phyloP scores from a whole-genome alignment of 2,888 invertebrate species.

The Zootermopsis nevadensis region DNA sequence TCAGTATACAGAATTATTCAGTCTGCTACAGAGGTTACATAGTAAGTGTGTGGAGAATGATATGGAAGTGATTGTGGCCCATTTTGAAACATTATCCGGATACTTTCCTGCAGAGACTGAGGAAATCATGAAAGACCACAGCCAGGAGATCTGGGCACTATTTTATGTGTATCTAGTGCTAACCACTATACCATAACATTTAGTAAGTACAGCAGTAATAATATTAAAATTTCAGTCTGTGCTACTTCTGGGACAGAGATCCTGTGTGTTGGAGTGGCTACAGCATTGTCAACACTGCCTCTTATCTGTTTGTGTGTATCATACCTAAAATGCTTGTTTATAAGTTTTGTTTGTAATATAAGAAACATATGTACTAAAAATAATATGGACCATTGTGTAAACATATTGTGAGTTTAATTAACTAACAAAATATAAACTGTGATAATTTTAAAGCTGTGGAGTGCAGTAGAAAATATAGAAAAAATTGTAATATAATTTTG shows the following conservation, averaged over 20 bases:
- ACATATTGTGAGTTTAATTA: not conserved
- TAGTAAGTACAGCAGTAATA: not conserved
- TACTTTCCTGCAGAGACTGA: too few relatives aligned
- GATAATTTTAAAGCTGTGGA: slow-evolving; percentile 18
- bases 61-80: too few relatives aligned
- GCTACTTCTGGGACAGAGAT: not conserved
- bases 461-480: not conserved
- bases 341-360: not conserved
- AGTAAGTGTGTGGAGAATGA: too few relatives aligned
- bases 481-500: slow-evolving; percentile 4
- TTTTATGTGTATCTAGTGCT: too few relatives aligned
- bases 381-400: slow-evolving; percentile 6
- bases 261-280: not conserved
- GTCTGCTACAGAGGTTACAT: too few relatives aligned
- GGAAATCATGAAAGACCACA: too few relatives aligned
- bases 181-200: not conserved
- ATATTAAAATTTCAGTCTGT: not conserved
- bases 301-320: not conserved
- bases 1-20: too few relatives aligned
- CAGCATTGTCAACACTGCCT: not conserved
- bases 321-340: not conserved
- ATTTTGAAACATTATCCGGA: too few relatives aligned
- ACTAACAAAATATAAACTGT: slow-evolving; percentile 18
- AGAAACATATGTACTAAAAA: not conserved
- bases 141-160: too few relatives aligned